Conservation (phyloP, 2,797 vertebrate species). For the Rhinogobio ventralis region DNA sequence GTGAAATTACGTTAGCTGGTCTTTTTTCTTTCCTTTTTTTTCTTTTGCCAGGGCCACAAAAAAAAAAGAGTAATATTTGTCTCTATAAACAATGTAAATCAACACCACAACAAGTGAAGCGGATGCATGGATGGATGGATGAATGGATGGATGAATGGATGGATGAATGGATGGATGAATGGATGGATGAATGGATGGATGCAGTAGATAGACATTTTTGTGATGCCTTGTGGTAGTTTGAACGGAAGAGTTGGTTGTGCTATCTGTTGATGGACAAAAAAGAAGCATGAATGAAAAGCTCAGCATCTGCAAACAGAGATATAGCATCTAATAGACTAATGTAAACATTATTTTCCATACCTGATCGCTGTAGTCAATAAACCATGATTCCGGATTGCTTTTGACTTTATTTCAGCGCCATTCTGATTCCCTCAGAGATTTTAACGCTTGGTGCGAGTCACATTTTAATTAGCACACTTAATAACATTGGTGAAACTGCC, state of each 20-base stretch:
- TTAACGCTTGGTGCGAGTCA: conserved; percentile 14
- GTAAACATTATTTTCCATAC: neutral
- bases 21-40: too few relatives aligned
- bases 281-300: neutral
- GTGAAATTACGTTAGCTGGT: neutral
- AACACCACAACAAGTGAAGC: neutral
- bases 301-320: neutral
- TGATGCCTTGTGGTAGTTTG: neutral
- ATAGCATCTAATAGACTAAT: neutral
- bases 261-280: neutral
- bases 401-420: conserved; percentile 17
- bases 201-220: neutral
- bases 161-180: too few relatives aligned
- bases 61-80: too few relatives aligned
- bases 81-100: neutral
- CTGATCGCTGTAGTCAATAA: neutral
- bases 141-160: too few relatives aligned
- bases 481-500: conserved; percentile 36
- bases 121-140: too few relatives aligned
- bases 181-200: too few relatives aligned
- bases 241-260: neutral
- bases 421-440: conserved; percentile 39
- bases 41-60: too few relatives aligned
- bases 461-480: conserved; percentile 46
- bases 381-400: neutral